phyloP scores from a whole-genome alignment of 1,140 invertebrate genomes.

The Sipha flava region DNA sequence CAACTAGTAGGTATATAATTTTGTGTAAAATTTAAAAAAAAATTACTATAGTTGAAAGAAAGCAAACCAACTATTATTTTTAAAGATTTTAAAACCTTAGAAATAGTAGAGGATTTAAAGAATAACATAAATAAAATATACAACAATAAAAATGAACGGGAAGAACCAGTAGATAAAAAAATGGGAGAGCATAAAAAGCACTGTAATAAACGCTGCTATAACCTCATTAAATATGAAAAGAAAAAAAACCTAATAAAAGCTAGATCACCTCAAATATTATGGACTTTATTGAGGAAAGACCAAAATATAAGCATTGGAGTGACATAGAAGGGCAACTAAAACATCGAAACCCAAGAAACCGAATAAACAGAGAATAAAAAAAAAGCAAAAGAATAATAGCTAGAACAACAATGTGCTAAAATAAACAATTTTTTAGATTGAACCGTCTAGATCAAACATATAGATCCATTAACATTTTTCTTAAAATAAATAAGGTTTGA shows the following conservation, averaged over 20 bases:
- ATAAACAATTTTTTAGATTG: neutral
- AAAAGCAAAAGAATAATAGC: conserved; percentile 3
- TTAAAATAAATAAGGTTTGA: neutral
- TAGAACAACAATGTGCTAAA: conserved; percentile 2
- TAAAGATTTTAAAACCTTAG: neutral
- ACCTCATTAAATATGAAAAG: neutral
- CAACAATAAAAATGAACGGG: neutral
- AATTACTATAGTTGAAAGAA: neutral
- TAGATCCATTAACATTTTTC: neutral
- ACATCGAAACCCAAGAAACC: neutral
- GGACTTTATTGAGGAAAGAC: neutral
- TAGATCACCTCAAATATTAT: neutral
- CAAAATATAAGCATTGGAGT: neutral
- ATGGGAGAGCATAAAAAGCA: neutral
- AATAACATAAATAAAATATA: neutral
- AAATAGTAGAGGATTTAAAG: neutral
- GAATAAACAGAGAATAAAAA: neutral
- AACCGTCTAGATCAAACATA: neutral
- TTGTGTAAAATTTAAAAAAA: neutral
- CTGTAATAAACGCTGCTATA: neutral
- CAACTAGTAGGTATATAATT: neutral
- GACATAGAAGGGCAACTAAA: conserved; percentile 17
- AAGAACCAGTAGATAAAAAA: neutral
- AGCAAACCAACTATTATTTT: neutral
- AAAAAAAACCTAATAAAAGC: neutral